These are phyloP conservation scores for Atethmia centrago DNA, from an alignment of 2,888 invertebrate genomes.

Conservation along the genomic window DNA sequence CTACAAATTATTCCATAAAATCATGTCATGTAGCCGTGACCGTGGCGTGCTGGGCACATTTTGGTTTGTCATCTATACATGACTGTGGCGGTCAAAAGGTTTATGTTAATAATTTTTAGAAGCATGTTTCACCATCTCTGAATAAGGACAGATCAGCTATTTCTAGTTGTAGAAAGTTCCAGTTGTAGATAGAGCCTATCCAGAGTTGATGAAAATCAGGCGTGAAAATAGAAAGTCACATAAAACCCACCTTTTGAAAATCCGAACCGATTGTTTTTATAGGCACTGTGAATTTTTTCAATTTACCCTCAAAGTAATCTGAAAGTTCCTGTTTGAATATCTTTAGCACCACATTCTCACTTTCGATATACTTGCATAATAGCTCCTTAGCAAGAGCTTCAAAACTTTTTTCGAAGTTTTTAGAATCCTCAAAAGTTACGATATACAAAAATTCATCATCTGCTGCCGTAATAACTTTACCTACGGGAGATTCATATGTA, in stretches of 20 bases:
- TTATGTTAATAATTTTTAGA: not conserved
- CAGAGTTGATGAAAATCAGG: not conserved
- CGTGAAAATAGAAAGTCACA: not conserved
- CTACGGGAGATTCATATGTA: conserved; percentile 77
- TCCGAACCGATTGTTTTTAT: conserved; percentile 83
- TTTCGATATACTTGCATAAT: conserved; percentile 72
- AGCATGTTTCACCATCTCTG: not conserved
- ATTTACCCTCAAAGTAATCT: conserved; percentile 78
- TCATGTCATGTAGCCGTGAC: too few relatives aligned
- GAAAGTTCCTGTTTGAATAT: conserved; percentile 75
- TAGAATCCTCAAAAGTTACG: conserved; percentile 80
- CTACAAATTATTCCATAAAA: too few relatives aligned
- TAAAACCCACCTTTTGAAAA: conserved; percentile 82
- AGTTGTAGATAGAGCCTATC: not conserved
- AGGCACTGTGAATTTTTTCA: conserved; percentile 80
- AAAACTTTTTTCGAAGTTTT: conserved; percentile 77
- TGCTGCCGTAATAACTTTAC: conserved; percentile 78
- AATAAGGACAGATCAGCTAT: not conserved
- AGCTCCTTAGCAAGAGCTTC: conserved; percentile 71
- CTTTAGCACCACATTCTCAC: conserved; percentile 74
- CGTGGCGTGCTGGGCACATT: too few relatives aligned
- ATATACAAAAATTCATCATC: conserved; percentile 80
- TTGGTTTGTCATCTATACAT: too few relatives aligned
- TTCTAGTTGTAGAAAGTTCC: not conserved
- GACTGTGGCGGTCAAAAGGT: too few relatives aligned